These are phyloP conservation scores for Melozone crissalis DNA, from an alignment of 2,113 vertebrate genomes.

Conservation along the genomic window DNA sequence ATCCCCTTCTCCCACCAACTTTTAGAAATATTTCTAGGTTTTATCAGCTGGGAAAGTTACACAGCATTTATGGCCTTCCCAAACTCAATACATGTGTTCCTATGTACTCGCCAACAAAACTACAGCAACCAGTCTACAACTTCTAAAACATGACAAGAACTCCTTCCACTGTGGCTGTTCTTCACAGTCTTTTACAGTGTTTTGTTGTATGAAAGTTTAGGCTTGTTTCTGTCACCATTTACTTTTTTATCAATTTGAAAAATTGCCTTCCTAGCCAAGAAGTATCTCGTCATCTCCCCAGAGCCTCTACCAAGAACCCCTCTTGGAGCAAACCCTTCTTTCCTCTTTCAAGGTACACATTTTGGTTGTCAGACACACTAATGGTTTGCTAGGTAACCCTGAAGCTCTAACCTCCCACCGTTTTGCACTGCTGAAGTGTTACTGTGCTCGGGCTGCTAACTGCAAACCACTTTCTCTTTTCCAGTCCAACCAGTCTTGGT, in stretches of 20 bases:
- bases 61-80: background rate
- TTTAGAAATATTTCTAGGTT: background rate
- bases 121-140: background rate
- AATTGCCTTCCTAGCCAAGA: background rate
- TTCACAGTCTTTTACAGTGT: background rate
- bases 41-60: background rate
- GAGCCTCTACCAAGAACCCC: rapidly evolving
- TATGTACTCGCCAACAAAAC: background rate
- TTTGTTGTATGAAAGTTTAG: background rate
- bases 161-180: background rate
- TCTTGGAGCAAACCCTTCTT: background rate
- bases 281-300: background rate
- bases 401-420: background rate
- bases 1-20: background rate
- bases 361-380: background rate
- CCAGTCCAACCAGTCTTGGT: background rate
- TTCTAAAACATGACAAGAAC: background rate
- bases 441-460: rapidly evolving
- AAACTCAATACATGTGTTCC: background rate
- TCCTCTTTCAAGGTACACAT: background rate
- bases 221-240: background rate
- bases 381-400: background rate
- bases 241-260: background rate
- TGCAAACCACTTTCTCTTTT: background rate
- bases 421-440: background rate